Evolutionary conservation across 2,888 invertebrate genomes (phyloP).

Genomic region (Zhuqinia jingwanae): DNA sequence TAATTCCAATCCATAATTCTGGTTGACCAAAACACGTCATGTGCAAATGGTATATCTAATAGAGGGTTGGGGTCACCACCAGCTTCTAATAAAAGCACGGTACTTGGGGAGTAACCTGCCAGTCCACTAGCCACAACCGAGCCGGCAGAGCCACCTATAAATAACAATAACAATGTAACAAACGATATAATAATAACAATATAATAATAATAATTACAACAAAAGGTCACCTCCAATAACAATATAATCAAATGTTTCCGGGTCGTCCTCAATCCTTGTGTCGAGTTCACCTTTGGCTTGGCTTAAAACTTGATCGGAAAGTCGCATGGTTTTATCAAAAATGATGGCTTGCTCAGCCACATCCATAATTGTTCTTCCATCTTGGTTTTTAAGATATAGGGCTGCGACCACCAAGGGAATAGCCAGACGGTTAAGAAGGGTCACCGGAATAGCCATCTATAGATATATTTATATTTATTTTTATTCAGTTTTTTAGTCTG

Average conservation of each 20-base stretch:
- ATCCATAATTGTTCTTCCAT: slow-evolving; percentile 9
- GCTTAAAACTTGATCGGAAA: slow-evolving; percentile 55
- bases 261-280: slow-evolving; percentile 28
- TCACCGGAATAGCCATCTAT: slow-evolving; percentile 64
- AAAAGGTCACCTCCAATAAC: slow-evolving; percentile 62
- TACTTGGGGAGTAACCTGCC: background rate
- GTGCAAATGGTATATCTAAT: slow-evolving; percentile 62
- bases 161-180: no score
- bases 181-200: no score
- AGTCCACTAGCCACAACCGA: no score
- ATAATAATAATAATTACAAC: no score
- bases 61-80: slow-evolving; percentile 73
- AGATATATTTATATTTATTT: no score
- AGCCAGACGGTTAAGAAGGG: slow-evolving; percentile 53
- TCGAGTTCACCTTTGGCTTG: slow-evolving; percentile 64
- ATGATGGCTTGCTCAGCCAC: slow-evolving; percentile 53
- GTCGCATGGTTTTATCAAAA: slow-evolving; percentile 54
- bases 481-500: no score
- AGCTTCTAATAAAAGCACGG: slow-evolving; percentile 51
- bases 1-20: slow-evolving; percentile 59
- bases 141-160: no score
- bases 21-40: slow-evolving; percentile 1
- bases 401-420: slow-evolving; percentile 65
- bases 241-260: slow-evolving; percentile 48
- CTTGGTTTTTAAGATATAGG: slow-evolving; percentile 43